Conservation (phyloP, 2,797 vertebrate genomes). For the Numenius phaeopus region DNA sequence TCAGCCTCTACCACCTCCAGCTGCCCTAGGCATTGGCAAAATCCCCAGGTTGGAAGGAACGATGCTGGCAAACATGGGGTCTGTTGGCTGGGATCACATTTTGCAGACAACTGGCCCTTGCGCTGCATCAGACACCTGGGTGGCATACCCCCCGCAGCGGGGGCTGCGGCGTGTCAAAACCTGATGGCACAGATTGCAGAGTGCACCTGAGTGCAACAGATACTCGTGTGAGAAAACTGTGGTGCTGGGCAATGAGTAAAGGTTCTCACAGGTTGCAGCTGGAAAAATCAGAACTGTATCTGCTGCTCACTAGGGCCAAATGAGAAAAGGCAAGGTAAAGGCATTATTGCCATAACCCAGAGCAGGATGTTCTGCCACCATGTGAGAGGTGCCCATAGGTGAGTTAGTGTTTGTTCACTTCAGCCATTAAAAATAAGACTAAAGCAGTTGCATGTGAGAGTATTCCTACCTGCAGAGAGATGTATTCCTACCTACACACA, state of each 20-base stretch:
- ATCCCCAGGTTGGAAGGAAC: neutral
- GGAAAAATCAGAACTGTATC: neutral
- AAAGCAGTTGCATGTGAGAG: neutral
- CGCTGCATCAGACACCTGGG: neutral
- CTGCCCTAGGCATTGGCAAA: neutral
- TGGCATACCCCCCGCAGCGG: neutral
- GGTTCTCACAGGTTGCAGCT: neutral
- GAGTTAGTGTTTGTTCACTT: neutral
- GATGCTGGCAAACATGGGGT: neutral
- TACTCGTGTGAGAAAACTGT: neutral
- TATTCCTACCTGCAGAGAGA: neutral
- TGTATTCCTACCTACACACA: neutral
- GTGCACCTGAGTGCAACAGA: accelerated
- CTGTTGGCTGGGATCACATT: neutral
- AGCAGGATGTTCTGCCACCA: neutral
- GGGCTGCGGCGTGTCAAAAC: neutral
- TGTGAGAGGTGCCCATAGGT: neutral
- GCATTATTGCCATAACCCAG: neutral
- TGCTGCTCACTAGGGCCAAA: neutral
- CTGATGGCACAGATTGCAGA: neutral
- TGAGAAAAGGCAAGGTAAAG: neutral
- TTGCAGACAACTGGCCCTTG: neutral
- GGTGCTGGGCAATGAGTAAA: neutral
- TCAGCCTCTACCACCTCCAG: neutral
- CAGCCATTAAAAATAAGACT: neutral